Evolutionary conservation across 2,888 invertebrate genomes (phyloP).

Genomic region (Troides oblongomaculatus): DNA sequence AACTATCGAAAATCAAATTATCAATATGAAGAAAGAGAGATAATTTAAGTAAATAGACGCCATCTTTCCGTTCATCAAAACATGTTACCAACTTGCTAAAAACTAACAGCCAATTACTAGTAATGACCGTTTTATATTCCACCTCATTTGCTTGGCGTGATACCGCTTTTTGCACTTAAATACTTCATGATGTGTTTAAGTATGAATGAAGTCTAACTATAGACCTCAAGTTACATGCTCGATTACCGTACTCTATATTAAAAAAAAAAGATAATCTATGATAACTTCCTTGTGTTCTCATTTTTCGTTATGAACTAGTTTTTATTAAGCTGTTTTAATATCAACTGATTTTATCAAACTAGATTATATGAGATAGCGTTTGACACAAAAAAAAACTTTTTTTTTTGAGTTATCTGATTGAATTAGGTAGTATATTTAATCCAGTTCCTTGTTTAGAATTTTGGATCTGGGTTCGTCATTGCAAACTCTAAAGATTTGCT

Average conservation of each 20-base stretch:
- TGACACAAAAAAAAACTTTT: too few relatives aligned
- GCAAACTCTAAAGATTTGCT: too few relatives aligned
- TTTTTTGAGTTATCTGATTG: too few relatives aligned
- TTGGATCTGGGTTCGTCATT: too few relatives aligned
- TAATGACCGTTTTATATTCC: not conserved
- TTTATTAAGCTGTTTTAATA: too few relatives aligned
- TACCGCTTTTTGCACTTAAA: not conserved
- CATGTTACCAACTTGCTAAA: not conserved
- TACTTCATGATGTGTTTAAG: not conserved
- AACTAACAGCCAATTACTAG: not conserved
- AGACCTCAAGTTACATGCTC: not conserved
- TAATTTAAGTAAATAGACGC: not conserved
- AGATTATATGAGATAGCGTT: too few relatives aligned
- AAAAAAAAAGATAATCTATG: too few relatives aligned
- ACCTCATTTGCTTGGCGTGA: not conserved
- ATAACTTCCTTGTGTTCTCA: too few relatives aligned
- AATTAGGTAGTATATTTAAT: too few relatives aligned
- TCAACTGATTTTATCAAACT: too few relatives aligned
- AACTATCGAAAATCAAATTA: not conserved
- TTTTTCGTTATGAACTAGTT: too few relatives aligned
- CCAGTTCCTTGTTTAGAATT: too few relatives aligned
- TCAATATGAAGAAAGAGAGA: not conserved
- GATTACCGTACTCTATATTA: not conserved
- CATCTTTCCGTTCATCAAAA: not conserved
- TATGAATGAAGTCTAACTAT: not conserved